A percentile compares a stretch with the other conserved stretches of the same genome.
Conservation (phyloP, 2,888 invertebrate genomes). For the Hirudinaria manillensis region DNA sequence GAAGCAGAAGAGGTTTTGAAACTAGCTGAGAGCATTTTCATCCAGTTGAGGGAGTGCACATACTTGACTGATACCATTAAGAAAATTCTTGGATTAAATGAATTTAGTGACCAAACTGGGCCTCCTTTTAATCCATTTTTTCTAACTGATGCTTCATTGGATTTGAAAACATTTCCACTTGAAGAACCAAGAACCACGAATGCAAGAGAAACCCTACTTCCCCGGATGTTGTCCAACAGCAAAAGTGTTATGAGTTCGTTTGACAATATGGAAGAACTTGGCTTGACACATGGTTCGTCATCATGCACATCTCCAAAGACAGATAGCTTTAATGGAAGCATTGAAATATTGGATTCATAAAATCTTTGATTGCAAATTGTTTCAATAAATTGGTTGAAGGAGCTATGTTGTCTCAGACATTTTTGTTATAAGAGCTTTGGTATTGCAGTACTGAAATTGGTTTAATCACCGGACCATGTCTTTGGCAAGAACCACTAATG, state of each 20-base stretch:
- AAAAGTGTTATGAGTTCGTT: slow-evolving; percentile 10
- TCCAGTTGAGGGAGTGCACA: slow-evolving; percentile 64
- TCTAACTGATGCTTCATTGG: slow-evolving; percentile 9
- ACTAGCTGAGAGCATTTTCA: slow-evolving; percentile 84
- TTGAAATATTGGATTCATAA: too few relatives aligned
- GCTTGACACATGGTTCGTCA: background rate
- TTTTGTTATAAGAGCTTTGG: too few relatives aligned
- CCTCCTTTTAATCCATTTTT: slow-evolving; percentile 29
- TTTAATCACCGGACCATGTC: too few relatives aligned
- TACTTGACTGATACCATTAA: slow-evolving; percentile 46
- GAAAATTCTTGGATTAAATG: slow-evolving; percentile 46
- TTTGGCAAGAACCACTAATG: background rate
- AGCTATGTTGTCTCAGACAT: too few relatives aligned
- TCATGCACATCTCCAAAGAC: too few relatives aligned
- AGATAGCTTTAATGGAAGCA: too few relatives aligned
- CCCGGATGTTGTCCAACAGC: background rate
- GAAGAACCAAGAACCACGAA: background rate
- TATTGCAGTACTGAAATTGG: too few relatives aligned
- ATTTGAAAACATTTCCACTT: background rate
- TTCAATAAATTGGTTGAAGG: too few relatives aligned
- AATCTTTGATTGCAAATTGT: too few relatives aligned
- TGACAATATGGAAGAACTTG: slow-evolving; percentile 9
- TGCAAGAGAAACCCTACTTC: background rate
- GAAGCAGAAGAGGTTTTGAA: slow-evolving; percentile 75
- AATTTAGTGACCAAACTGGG: background rate